Base-by-base conservation (phyloP, 2,888 invertebrate species). In the Volucella inanis region DNA sequence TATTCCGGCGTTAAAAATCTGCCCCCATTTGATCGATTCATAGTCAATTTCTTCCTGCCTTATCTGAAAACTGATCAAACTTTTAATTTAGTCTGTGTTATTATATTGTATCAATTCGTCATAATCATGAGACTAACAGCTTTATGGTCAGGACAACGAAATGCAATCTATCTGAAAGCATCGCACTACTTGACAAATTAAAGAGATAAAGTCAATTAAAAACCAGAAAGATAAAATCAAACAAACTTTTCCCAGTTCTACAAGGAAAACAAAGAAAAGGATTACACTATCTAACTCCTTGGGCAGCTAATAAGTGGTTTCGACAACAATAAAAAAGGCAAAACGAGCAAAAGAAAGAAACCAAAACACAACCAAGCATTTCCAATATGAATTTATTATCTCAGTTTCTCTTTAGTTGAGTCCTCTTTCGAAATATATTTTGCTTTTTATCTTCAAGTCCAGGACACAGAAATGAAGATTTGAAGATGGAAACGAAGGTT, bases 101-200 rank as follows among this genome's bases (percentile, higher is more conserved):
- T 74, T 74, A 80, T 31, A 80, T 74, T 74, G 74, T 31, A 45
- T 43, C 74, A 61, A 80, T 80, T 74, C 74, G 74, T 80, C 80
- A 80, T 80, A 80, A 80, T 74, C 80, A 80, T 6, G 49, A 18
- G 61, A 74, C 45, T 18, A 45, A 31, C 8, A 1, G 47, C 54
- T 18, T 50, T 38, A 45, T 47, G 70, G 14, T 12, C 57, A 52
- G 22, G 67, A 67, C n/a, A 14, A 41, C 4, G 18, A 22, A 15
- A 39, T 39, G n/a, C 14, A 41, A 31, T 41, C 65, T 12, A 31
- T 45, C 18, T 31, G 12, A 1, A 12, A 18, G 18, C 52, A 31
- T 41, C 14, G 31, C 31, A 41, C 43, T 52, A 41, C 65, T 52
- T 65, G 50, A 65, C 52, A 50, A 52, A 52, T 55, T 38, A 22